A percentile compares a stretch with the other conserved stretches of the same genome.
These are phyloP conservation scores for Pseudomugil tenellus DNA, from an alignment of 2,797 vertebrate species.

Conservation along the genomic window DNA sequence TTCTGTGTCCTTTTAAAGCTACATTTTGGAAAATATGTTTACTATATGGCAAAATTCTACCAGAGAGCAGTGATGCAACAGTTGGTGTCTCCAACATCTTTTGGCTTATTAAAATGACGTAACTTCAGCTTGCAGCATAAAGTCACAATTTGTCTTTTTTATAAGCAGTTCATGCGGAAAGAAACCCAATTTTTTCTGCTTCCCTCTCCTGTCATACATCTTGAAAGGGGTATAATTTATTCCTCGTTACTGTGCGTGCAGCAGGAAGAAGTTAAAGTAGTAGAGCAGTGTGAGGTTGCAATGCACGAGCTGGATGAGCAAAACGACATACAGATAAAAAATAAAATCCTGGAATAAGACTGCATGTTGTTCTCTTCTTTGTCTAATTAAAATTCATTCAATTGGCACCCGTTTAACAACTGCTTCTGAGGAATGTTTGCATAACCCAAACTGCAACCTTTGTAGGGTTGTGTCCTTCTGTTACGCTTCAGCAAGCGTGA, in stretches of 20 bases:
- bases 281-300: no score
- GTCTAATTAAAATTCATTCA: constrained; percentile 5
- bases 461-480: constrained; percentile 31
- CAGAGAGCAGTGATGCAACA: background rate
- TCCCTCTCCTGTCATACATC: background rate
- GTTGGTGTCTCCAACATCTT: background rate
- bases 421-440: constrained; percentile 19
- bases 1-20: background rate
- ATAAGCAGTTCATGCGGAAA: background rate
- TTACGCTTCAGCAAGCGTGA: constrained; percentile 49
- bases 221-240: background rate
- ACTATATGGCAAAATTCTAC: background rate
- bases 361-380: background rate
- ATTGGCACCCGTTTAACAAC: background rate
- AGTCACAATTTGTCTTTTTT: background rate
- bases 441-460: constrained; percentile 19
- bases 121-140: background rate
- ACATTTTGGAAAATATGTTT: background rate
- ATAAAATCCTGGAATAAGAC: background rate
- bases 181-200: background rate
- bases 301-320: background rate
- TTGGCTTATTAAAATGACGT: background rate
- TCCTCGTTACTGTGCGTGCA: background rate
- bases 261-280: background rate
- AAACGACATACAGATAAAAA: background rate